Evolutionary conservation across 1,140 invertebrate species (phyloP).

Genomic region (Drosophila sechellia): DNA sequence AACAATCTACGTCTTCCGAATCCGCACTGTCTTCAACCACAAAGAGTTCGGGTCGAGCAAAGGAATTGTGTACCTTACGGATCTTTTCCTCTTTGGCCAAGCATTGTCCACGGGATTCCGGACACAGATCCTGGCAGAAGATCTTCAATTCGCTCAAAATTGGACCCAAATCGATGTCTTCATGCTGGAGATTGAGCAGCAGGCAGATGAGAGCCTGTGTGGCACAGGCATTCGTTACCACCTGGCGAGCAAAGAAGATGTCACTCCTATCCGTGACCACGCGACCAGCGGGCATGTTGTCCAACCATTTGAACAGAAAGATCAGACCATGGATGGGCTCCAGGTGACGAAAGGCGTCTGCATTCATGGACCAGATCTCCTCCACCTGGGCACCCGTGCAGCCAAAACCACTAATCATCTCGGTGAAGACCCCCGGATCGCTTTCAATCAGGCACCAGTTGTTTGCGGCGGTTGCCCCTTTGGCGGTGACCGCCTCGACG

Average conservation of each 20-base stretch:
- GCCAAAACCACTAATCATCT: conserved; percentile 97
- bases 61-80: conserved; percentile 98
- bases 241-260: conserved; percentile 99
- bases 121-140: conserved; percentile 97
- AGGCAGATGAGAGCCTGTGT: conserved; percentile 99
- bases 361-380: conserved; percentile 98
- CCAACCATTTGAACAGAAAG: conserved; percentile 99
- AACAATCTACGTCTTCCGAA: conserved; percentile 94
- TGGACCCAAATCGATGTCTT: conserved; percentile 93
- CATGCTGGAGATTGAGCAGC: conserved; percentile 94
- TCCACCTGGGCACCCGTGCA: conserved; percentile 97
- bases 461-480: conserved; percentile 84
- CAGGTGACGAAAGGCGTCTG: conserved; percentile 93
- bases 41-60: conserved; percentile 97
- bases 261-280: conserved; percentile 90
- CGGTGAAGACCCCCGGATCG: conserved; percentile 99
- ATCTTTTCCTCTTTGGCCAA: conserved; percentile 98
- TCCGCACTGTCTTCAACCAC: conserved; percentile 93
- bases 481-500: not conserved
- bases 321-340: conserved; percentile 99
- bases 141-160: conserved; percentile 95
- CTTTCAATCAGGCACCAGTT: conserved; percentile 99
- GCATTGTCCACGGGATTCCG: conserved; percentile 96
- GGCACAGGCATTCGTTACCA: conserved; percentile 99
- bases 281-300: conserved; percentile 93